Percentiles rank a stretch among this genome's conserved stretches.
Conservation (phyloP, 2,888 invertebrate genomes). For the Sturmia bella region DNA sequence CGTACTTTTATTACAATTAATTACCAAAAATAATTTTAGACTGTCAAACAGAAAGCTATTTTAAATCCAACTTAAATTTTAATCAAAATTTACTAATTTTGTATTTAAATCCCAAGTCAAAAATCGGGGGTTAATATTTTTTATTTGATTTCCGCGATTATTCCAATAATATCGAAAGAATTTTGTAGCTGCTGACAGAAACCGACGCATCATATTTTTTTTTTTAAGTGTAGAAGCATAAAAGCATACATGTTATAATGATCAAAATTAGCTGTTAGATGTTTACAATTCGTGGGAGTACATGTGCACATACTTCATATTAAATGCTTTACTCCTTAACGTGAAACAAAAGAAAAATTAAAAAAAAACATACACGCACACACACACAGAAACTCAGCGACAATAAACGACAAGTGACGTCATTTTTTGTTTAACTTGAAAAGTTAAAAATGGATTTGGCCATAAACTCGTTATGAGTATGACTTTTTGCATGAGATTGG, state of each 20-base stretch:
- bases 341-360: neutral
- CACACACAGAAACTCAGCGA: conserved; percentile 28
- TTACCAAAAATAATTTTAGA: too few relatives aligned
- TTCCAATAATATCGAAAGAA: too few relatives aligned
- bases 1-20: too few relatives aligned
- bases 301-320: neutral
- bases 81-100: too few relatives aligned
- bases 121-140: too few relatives aligned
- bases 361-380: neutral
- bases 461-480: conserved; percentile 29
- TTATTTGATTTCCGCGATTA: too few relatives aligned
- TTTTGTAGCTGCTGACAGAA: too few relatives aligned
- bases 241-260: neutral
- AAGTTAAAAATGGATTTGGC: conserved; percentile 43
- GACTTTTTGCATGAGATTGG: conserved; percentile 16
- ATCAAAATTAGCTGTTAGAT: conserved; percentile 22
- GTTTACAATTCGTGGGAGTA: conserved; percentile 57
- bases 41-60: too few relatives aligned
- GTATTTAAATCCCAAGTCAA: too few relatives aligned
- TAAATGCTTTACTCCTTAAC: conserved; percentile 11
- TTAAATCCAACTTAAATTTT: too few relatives aligned
- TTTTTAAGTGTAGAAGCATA: conserved; percentile 21
- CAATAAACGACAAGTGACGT: conserved; percentile 59
- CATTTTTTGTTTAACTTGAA: conserved; percentile 55
- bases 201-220: too few relatives aligned